These are phyloP conservation scores for Centrocercus urophasianus DNA, from an alignment of 2,113 vertebrate genomes.

Conservation along the genomic window DNA sequence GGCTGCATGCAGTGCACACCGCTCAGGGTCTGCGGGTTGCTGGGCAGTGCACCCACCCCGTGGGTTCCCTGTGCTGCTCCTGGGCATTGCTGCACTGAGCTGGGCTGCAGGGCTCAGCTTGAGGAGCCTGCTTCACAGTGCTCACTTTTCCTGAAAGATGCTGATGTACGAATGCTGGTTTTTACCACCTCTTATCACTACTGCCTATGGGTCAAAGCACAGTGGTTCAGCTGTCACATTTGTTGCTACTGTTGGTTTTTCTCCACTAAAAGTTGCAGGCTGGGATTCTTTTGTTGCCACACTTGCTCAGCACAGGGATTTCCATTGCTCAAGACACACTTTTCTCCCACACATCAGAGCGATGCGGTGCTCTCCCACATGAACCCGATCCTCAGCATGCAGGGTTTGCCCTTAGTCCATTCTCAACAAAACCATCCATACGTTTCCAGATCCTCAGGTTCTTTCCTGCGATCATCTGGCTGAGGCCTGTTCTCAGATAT, in stretches of 20 bases:
- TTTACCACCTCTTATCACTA: accelerated
- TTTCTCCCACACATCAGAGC: background rate
- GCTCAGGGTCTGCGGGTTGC: background rate
- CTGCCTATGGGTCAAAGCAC: background rate
- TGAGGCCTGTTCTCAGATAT: background rate
- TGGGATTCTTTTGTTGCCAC: background rate
- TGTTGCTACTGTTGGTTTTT: background rate
- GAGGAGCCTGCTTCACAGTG: accelerated
- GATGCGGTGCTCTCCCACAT: background rate
- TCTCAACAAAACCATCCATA: background rate
- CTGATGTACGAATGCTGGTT: accelerated
- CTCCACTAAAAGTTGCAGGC: accelerated
- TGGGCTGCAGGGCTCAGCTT: background rate
- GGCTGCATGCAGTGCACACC: accelerated
- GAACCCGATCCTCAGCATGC: background rate
- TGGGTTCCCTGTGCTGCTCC: background rate
- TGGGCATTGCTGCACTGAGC: background rate
- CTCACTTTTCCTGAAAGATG: background rate
- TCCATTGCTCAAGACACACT: background rate
- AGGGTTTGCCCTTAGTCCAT: background rate
- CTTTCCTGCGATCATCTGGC: background rate
- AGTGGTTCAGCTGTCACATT: background rate
- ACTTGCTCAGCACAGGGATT: background rate
- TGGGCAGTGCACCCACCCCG: background rate
- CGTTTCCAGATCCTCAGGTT: accelerated